Percentiles rank a stretch among this genome's conserved stretches.
phyloP scores from a whole-genome alignment of 1,140 invertebrate genomes.

The Homalodisca vitripennis region DNA sequence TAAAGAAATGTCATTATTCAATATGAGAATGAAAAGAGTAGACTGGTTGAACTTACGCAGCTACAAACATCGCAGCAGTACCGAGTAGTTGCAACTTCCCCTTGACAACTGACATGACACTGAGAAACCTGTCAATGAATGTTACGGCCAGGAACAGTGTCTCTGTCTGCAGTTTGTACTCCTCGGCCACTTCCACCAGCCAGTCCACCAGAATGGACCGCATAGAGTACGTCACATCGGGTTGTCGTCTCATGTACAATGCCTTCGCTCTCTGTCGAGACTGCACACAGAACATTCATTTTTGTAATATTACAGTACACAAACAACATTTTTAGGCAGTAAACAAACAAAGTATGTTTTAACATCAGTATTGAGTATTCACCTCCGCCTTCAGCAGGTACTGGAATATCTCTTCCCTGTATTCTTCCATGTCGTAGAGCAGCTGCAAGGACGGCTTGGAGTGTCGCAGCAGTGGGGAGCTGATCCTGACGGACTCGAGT shows the following conservation, averaged over 20 bases:
- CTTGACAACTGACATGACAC: constrained; percentile 89
- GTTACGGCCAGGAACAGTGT: constrained; percentile 89
- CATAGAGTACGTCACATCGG: constrained; percentile 87
- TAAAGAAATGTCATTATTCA: too few species aligned
- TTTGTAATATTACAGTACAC: too few species aligned
- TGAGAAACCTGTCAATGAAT: constrained; percentile 92
- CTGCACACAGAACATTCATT: too few species aligned
- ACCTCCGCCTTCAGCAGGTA: constrained; percentile 80
- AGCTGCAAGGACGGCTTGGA: constrained; percentile 28
- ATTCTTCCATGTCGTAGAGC: constrained; percentile 67
- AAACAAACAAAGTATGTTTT: too few species aligned
- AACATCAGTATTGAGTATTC: constrained; percentile 42
- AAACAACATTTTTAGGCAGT: too few species aligned
- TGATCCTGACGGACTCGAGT: constrained; percentile 41
- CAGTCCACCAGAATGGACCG: constrained; percentile 89
- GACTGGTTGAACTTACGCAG: constrained; percentile 88
- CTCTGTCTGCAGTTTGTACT: constrained; percentile 84
- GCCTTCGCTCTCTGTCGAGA: constrained; percentile 71
- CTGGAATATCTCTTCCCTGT: constrained; percentile 78
- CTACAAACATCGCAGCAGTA: constrained; percentile 93
- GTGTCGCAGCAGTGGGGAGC: constrained; percentile 10
- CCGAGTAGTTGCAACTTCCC: constrained; percentile 93
- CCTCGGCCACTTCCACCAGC: constrained; percentile 91
- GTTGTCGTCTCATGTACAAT: constrained; percentile 91
- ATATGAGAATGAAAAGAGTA: too few species aligned